Conservation (phyloP, 37 sponge, comb jelly and placozoan genomes). For the Geodia barretti region DNA sequence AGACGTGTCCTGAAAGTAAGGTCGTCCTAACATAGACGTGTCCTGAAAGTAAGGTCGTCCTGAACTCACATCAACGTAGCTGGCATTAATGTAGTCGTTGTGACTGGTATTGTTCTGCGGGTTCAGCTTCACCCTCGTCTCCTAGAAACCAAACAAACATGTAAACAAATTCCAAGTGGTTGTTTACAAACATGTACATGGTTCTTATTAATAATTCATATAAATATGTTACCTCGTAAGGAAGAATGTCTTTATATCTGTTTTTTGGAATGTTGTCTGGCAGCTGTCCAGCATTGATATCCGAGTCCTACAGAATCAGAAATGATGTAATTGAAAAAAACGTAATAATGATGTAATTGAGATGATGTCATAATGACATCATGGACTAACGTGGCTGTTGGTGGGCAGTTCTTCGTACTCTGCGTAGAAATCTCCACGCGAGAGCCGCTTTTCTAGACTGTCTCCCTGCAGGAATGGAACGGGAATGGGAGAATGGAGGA, state of each 20-base stretch:
- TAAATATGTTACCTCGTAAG: conserved; percentile 78
- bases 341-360: background rate
- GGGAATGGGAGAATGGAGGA: background rate
- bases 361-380: background rate
- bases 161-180: background rate
- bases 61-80: conserved; percentile 70
- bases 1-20: background rate
- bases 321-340: background rate
- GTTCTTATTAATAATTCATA: background rate
- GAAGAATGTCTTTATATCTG: conserved; percentile 88
- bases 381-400: conserved; percentile 48
- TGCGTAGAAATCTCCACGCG: conserved; percentile 32
- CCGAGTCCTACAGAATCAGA: conserved; percentile 36
- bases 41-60: background rate
- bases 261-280: conserved; percentile 77
- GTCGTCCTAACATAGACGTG: background rate
- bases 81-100: conserved; percentile 97
- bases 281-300: conserved; percentile 25
- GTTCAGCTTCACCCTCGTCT: conserved; percentile 74
- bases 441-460: conserved; percentile 39
- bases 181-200: background rate
- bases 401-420: conserved; percentile 64
- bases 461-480: too few species aligned
- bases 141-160: conserved; percentile 8
- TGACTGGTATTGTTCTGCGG: conserved; percentile 57